phyloP scores from a whole-genome alignment of 2,888 invertebrate species.

The Patella caerulea region DNA sequence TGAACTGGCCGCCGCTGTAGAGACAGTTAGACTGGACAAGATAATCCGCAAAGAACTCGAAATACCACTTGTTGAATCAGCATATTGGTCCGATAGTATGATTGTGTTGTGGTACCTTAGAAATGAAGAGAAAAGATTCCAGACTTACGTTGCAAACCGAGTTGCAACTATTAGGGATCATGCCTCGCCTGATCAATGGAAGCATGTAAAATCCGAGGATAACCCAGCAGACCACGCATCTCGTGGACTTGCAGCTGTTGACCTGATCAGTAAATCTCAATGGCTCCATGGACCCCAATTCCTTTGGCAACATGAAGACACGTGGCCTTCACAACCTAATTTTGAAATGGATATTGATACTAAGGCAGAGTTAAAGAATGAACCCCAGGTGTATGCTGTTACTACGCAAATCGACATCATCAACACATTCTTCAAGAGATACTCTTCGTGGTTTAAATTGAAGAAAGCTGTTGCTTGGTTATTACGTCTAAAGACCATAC shows the following conservation, averaged over 20 bases:
- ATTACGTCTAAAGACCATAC: too few species aligned
- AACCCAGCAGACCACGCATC: constrained; percentile 39
- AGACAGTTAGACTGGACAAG: constrained; percentile 15
- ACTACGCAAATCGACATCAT: too few species aligned
- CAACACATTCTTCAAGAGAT: too few species aligned
- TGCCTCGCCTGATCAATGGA: constrained; percentile 30
- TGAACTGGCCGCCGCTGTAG: constrained; percentile 13
- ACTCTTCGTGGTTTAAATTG: too few species aligned
- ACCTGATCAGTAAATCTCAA: constrained; percentile 11
- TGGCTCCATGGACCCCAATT: constrained; percentile 36
- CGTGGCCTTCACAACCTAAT: background rate
- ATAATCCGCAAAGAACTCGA: constrained; percentile 10
- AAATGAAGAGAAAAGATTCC: constrained; percentile 16
- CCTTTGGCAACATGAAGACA: constrained; percentile 3
- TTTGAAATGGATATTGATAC: background rate
- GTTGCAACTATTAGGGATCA: constrained; percentile 28
- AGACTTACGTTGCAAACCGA: constrained; percentile 33
- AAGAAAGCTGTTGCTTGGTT: too few species aligned
- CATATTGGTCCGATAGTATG: constrained; percentile 22
- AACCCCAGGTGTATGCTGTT: too few species aligned
- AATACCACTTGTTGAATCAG: constrained; percentile 1
- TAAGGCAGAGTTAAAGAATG: too few species aligned
- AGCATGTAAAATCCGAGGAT: constrained; percentile 24
- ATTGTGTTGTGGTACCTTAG: constrained; percentile 19
- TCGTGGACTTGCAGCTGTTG: constrained; percentile 25